These are phyloP conservation scores for Panthera uncia DNA, from an alignment of 2,113 vertebrate genomes.

Conservation along the genomic window DNA sequence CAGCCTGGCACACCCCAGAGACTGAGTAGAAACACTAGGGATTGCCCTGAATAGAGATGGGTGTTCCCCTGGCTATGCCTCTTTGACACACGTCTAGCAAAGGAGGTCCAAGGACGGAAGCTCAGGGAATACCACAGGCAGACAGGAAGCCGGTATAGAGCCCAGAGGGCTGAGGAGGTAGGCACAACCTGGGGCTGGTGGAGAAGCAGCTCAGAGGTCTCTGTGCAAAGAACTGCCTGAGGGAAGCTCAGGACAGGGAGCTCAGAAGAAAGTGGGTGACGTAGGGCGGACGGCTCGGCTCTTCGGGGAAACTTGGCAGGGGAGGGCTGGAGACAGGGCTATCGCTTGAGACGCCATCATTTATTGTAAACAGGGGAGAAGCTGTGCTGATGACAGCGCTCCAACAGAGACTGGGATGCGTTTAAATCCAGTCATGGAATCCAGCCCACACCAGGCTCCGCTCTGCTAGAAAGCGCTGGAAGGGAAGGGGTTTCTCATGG, in stretches of 20 bases:
- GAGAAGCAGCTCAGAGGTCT: neutral
- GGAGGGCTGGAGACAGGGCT: neutral
- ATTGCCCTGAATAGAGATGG: neutral
- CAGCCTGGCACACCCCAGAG: neutral
- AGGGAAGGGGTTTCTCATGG: neutral
- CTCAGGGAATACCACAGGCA: neutral
- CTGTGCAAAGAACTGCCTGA: neutral
- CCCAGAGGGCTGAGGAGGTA: neutral
- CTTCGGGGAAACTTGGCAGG: neutral
- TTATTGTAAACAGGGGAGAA: conserved; percentile 33
- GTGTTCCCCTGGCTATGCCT: neutral
- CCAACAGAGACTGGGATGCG: neutral
- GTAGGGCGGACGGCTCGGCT: neutral
- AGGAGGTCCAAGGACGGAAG: neutral
- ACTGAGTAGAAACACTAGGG: neutral
- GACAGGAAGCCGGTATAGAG: neutral
- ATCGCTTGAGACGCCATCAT: neutral
- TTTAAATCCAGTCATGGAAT: conserved; percentile 32
- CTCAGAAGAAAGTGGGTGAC: neutral
- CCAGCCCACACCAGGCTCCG: neutral
- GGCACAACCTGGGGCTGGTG: neutral
- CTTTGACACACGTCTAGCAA: neutral
- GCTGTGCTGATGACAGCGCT: neutral
- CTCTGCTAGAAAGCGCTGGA: conserved; percentile 6
- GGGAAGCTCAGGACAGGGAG: neutral